These are phyloP conservation scores for Drosophila grimshawi DNA, from an alignment of 1,140 invertebrate genomes.

Conservation along the genomic window DNA sequence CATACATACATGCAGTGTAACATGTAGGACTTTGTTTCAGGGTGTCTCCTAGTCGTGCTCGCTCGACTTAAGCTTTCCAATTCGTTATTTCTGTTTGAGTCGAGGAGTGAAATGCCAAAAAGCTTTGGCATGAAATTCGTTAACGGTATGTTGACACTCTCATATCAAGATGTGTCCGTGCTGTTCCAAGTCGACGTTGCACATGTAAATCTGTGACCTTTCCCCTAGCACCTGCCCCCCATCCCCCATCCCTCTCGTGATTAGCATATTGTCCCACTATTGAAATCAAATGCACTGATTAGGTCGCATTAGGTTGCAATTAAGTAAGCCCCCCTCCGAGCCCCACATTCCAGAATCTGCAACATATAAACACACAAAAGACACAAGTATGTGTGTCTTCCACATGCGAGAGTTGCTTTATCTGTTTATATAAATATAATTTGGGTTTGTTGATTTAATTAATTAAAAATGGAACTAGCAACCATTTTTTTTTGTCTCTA, in stretches of 20 bases:
- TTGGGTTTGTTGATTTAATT: too few relatives aligned
- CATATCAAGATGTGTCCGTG: slow-evolving; percentile 69
- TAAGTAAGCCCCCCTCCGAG: slow-evolving; percentile 31
- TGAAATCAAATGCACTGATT: slow-evolving; percentile 57
- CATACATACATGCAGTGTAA: too few relatives aligned
- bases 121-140: slow-evolving; percentile 67
- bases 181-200: slow-evolving; percentile 7
- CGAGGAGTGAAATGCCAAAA: slow-evolving; percentile 28
- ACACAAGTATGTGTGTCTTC: neutral
- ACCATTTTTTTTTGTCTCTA: too few relatives aligned
- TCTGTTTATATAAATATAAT: neutral
- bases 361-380: neutral
- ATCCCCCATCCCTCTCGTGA: neutral
- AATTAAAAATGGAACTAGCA: too few relatives aligned
- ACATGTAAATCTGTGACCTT: slow-evolving; percentile 54
- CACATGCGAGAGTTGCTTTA: neutral
- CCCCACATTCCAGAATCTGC: neutral
- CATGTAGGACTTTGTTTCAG: too few relatives aligned
- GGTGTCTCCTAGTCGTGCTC: too few relatives aligned
- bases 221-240: neutral
- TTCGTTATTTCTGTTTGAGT: neutral
- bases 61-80: too few relatives aligned
- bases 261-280: slow-evolving; percentile 62
- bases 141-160: slow-evolving; percentile 79
- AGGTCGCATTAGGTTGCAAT: slow-evolving; percentile 73